These are phyloP conservation scores for Temnopleurus reevesii DNA, from an alignment of 53 echinoderm and acorn worm genomes.

Conservation along the genomic window DNA sequence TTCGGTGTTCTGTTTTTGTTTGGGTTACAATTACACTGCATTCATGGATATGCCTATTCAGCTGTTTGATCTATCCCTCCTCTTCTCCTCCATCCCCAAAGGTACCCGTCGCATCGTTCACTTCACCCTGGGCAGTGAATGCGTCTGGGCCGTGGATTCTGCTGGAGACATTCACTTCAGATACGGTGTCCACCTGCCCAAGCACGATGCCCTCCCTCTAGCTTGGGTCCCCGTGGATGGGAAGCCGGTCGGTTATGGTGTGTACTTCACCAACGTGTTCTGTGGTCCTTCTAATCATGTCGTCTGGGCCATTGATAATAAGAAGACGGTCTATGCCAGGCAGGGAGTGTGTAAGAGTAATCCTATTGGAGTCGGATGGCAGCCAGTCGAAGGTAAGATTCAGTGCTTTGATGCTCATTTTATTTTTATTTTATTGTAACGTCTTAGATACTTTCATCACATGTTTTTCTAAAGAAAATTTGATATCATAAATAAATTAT, in stretches of 20 bases:
- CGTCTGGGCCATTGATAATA: conserved; percentile 94
- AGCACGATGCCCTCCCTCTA: conserved; percentile 72
- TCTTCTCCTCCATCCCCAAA: background rate
- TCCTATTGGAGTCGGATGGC: conserved; percentile 88
- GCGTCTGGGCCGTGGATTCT: conserved; percentile 87
- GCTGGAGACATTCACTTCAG: conserved; percentile 81
- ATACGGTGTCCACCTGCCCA: conserved; percentile 77
- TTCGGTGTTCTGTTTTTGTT: too few relatives aligned
- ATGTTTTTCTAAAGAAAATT: too few relatives aligned
- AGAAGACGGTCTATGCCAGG: conserved; percentile 81
- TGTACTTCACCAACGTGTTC: conserved; percentile 77
- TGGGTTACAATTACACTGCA: too few relatives aligned
- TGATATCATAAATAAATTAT: too few relatives aligned
- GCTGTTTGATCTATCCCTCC: background rate
- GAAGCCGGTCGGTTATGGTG: conserved; percentile 59
- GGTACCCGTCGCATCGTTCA: conserved; percentile 74
- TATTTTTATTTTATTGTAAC: too few relatives aligned
- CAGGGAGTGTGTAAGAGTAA: conserved; percentile 74
- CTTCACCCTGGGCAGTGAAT: conserved; percentile 81
- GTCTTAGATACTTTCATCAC: too few relatives aligned
- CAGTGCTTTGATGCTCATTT: too few relatives aligned
- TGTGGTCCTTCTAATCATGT: conserved; percentile 72
- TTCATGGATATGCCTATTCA: too few relatives aligned
- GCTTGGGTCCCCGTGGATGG: conserved; percentile 93
- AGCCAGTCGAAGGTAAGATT: conserved; percentile 85